These are phyloP conservation scores for Bos taurus DNA, from an alignment of 2,113 vertebrate species.

Conservation along the genomic window ARS-UCD2.0 NC_037352.1:20140001-20140500, in stretches of 20 bases:
- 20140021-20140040: neutral
- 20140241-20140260: neutral
- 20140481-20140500: neutral
- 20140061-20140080: neutral
- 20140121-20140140: neutral
- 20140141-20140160: neutral
- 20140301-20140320: neutral
- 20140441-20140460: neutral
- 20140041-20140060: neutral
- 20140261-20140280: neutral
- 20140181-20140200: neutral
- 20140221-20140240: neutral
- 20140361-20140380: neutral
- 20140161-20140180: neutral
- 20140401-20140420: neutral
- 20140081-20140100: neutral
- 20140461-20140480: neutral
- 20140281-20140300: fast-evolving
- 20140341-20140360: neutral
- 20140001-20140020: neutral
- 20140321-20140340: neutral
- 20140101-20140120: neutral
- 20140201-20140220: fast-evolving
- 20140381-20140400: neutral
- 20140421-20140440: neutral